Evolutionary conservation across 2,888 invertebrate genomes (phyloP), one percentile per base, ranked within the genome.

Genomic region (Calameuta pallipes): DNA sequence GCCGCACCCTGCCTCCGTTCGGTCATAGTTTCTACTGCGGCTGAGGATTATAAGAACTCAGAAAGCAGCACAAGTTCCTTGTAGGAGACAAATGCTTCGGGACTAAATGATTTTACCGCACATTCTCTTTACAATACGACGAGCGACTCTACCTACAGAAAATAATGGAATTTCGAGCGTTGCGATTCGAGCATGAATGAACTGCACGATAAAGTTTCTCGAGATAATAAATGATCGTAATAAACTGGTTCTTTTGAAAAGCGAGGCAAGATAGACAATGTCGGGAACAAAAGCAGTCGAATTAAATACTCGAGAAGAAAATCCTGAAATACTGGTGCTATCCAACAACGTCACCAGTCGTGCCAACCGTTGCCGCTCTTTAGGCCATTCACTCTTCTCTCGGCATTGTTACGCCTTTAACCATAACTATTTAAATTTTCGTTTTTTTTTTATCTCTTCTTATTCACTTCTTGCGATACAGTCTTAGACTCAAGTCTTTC

Each of bases 241-340:
- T 78, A 75, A 75, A 75, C 69, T 35, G 35, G 77, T 74, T 77
- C 73, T 73, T 73, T 56, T 36, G 73, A 68, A 75, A 75, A 75
- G 77, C 77, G n/a, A 30, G 31, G 13, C 35, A 68, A 30, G 77
- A 78, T 78, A 77, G 76, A 77, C 76, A 77, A 77, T 71, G 76
- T 77, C 76, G 31, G 76, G 74, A 74, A 77, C 76, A 74, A 77
- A 77, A 77, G 76, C 74, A 36, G 73, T 23, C 56, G 76, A 77
- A 77, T 77, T 77, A 73, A 77, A 77, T 74, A 77, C 73, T 73
- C 34, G 76, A 74, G 76, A 74, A 77, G 35, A 33, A 74, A 77
- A 77, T 77, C 76, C 76, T 77, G 76, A 77, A 77, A 77, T 77
- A 77, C 74, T 73, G 73, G 74, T 33, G 73, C 76, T 71, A 77